phyloP scores from a whole-genome alignment of 2,113 vertebrate species.

The Chlamydotis undulata region DNA sequence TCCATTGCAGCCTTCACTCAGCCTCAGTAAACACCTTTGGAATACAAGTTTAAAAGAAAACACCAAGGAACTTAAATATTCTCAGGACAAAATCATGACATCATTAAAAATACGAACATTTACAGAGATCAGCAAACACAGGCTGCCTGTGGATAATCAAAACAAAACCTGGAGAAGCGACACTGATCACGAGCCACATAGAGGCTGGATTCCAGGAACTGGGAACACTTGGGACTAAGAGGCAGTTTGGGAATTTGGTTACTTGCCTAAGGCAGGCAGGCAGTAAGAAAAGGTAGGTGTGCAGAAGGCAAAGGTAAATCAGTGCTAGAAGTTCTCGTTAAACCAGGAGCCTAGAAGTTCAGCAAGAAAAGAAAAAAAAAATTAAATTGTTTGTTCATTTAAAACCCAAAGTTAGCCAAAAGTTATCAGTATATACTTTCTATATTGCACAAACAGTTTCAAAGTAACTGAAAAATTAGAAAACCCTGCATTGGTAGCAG shows the following conservation, averaged over 20 bases:
- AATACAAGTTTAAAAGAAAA: not conserved
- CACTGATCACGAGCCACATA: not conserved
- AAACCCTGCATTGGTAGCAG: not conserved
- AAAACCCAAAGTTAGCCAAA: not conserved
- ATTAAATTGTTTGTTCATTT: not conserved
- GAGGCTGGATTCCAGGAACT: not conserved
- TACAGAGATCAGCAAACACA: not conserved
- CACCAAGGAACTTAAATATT: not conserved
- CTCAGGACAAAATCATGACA: not conserved
- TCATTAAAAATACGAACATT: fast-evolving
- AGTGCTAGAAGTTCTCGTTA: not conserved
- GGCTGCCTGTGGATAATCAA: not conserved
- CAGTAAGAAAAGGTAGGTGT: not conserved
- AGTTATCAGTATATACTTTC: not conserved
- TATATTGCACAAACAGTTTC: not conserved
- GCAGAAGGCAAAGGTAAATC: not conserved
- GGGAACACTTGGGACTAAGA: not conserved
- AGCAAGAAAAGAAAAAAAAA: not conserved
- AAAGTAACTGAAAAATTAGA: not conserved
- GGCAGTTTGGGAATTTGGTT: not conserved
- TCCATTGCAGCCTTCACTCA: not conserved
- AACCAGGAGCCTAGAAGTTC: not conserved
- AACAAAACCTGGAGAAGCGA: not conserved
- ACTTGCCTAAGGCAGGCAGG: not conserved
- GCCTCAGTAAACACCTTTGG: slow-evolving; percentile 17